Evolutionary conservation across 2,797 vertebrate genomes (phyloP), one percentile per base, ranked within the genome.

Genomic region (Leptoclinus maculatus): DNA sequence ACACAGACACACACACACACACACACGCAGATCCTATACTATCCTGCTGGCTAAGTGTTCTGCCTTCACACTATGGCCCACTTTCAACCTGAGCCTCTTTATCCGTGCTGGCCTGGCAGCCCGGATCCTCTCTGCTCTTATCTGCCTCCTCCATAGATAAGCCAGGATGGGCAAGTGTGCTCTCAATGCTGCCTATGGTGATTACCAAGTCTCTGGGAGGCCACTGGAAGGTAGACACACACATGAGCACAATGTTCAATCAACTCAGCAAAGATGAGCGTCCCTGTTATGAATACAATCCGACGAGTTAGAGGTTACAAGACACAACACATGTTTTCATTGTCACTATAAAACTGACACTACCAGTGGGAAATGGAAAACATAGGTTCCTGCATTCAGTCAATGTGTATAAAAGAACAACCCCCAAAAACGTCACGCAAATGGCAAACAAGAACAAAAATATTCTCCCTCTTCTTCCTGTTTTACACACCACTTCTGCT

Each of bases 91-190:
- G 87, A 92, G 88, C 81, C 86, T 83, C 86, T 92, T 91, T 87
- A 91, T 93, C 89, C 87, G 71, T 45, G 86, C 88, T 88, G 88
- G 86, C 92, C 82, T 87, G 85, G 89, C 90, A 91, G 88, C 84
- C 78, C 56, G 83, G 86, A 80, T 90, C 83, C 84, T 83, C 84
- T 84, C 82, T 63, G 84, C 90, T 88, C 88, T 92, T 92, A 93
- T 94, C 92, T 79, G 80, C 77, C 87, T 84, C 77, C 83, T 86
- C 74, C 88, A 89, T 67, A 91, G 91, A 93, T 93, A 93, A 93
- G 88, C 88, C 75, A 79, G 83, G 80, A 84, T 71, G 84, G 90
- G 78, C 84, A 80, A 87, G 80, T 60, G 75, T 77, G 80, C 80
- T 82, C 78, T 76, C 85, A 87, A 88, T 73, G 80, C 80, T 82